These are phyloP conservation scores for Cheilosia vernalis DNA, from an alignment of 2,888 invertebrate species.

Conservation along the genomic window DNA sequence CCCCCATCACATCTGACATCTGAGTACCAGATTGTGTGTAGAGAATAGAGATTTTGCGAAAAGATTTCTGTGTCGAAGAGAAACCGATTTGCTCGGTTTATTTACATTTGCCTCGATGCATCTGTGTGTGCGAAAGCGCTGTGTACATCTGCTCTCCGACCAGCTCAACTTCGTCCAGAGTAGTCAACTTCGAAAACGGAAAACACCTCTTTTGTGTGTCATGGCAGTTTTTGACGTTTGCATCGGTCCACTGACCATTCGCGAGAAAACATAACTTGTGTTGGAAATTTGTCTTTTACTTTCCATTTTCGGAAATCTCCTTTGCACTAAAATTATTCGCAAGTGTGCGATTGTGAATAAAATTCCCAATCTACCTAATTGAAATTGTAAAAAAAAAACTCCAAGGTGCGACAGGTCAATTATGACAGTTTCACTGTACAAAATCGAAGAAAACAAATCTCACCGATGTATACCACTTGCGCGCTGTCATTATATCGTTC, in stretches of 20 bases:
- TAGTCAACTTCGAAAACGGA: slow-evolving; percentile 30
- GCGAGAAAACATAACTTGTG: slow-evolving; percentile 13
- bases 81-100: slow-evolving; percentile 41
- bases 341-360: not conserved
- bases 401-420: slow-evolving; percentile 71
- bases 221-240: slow-evolving; percentile 63
- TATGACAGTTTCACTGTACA: slow-evolving; percentile 62
- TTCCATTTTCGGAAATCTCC: not conserved
- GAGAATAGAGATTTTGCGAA: slow-evolving; percentile 46
- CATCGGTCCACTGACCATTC: slow-evolving; percentile 56
- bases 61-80: slow-evolving; percentile 25
- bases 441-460: slow-evolving; percentile 51
- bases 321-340: not conserved
- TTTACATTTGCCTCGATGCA: slow-evolving; percentile 55
- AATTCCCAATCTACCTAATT: not conserved
- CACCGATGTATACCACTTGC: slow-evolving; percentile 51
- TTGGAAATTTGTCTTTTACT: slow-evolving; percentile 9
- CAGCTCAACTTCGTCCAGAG: slow-evolving; percentile 32
- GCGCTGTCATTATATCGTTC: not conserved
- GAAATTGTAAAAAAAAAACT: slow-evolving; percentile 57
- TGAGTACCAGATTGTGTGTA: slow-evolving; percentile 10
- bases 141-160: slow-evolving; percentile 11
- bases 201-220: slow-evolving; percentile 46
- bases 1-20: not conserved
- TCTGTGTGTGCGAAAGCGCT: slow-evolving; percentile 37